phyloP scores from a whole-genome alignment of 2,113 vertebrate species.

The Neolamprologus ventralis region DNA sequence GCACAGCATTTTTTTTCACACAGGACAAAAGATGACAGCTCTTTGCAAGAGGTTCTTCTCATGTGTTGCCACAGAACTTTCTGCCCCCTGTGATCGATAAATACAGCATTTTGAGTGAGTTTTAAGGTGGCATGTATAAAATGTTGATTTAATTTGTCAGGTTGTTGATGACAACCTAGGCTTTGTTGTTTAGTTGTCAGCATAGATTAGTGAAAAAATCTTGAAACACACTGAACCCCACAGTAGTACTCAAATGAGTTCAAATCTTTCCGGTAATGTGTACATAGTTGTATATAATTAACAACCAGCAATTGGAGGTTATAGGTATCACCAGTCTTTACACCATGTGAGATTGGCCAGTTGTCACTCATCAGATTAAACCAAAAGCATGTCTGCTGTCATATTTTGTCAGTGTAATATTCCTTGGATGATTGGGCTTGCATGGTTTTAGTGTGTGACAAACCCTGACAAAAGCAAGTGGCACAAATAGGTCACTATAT shows the following conservation, averaged over 20 bases:
- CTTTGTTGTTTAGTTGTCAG: neutral
- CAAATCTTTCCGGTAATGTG: neutral
- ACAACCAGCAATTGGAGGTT: neutral
- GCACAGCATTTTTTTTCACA: neutral
- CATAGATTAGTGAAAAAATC: neutral
- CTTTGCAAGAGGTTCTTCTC: neutral
- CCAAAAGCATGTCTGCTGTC: slow-evolving; percentile 11
- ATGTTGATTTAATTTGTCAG: neutral
- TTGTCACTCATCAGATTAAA: neutral
- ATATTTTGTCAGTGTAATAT: neutral
- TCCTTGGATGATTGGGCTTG: neutral
- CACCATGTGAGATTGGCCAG: neutral
- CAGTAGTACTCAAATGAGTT: neutral
- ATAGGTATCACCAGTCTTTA: neutral
- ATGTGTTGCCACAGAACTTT: neutral
- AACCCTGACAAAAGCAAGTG: slow-evolving; percentile 33
- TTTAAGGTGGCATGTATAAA: neutral
- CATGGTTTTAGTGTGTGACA: slow-evolving; percentile 13
- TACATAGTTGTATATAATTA: neutral
- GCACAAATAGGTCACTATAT: slow-evolving; percentile 30
- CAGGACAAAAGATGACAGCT: neutral
- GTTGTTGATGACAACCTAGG: neutral
- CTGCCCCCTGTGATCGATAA: neutral
- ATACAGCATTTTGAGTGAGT: neutral
- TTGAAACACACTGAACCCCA: neutral